A percentile compares a stretch with the other conserved stretches of the same genome.
Evolutionary conservation across 2,888 invertebrate species (phyloP).

Genomic region (Plagodis dolabraria): DNA sequence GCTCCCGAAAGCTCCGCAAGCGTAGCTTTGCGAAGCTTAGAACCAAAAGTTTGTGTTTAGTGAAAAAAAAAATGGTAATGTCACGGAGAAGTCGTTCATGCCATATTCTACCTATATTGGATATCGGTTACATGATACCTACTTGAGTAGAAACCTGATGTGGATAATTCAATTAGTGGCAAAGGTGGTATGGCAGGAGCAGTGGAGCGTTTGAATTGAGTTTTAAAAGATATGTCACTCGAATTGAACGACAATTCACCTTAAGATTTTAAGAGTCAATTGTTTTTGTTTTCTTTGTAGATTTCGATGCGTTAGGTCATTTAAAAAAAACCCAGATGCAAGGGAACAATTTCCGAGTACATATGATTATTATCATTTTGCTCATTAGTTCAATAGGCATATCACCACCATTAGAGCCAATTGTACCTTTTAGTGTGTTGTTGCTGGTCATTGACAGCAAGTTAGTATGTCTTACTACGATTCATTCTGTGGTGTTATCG

Average conservation of each 20-base stretch:
- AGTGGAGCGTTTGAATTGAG: constrained; percentile 6
- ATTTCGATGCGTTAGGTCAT: no score
- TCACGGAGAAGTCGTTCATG: constrained; percentile 23
- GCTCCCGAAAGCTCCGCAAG: constrained; percentile 35
- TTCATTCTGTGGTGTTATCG: not conserved
- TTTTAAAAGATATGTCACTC: not conserved
- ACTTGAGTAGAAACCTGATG: constrained; percentile 36
- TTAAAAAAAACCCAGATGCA: no score
- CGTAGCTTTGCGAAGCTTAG: constrained; percentile 32
- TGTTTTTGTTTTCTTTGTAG: no score
- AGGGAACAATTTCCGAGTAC: no score
- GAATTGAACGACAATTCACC: no score
- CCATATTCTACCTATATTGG: constrained; percentile 6
- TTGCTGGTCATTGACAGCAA: constrained; percentile 11
- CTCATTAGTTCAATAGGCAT: not conserved
- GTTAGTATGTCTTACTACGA: not conserved
- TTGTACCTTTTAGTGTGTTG: constrained; percentile 1
- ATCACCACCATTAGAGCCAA: constrained; percentile 6
- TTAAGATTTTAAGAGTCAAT: no score
- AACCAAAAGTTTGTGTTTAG: constrained; percentile 25
- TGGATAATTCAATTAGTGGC: constrained; percentile 48
- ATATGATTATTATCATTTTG: not conserved
- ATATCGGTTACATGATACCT: constrained; percentile 30
- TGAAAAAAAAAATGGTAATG: constrained; percentile 23
- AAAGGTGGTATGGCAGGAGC: constrained; percentile 2